Conservation (phyloP, 2,797 vertebrate species). For the Gila robusta region DNA sequence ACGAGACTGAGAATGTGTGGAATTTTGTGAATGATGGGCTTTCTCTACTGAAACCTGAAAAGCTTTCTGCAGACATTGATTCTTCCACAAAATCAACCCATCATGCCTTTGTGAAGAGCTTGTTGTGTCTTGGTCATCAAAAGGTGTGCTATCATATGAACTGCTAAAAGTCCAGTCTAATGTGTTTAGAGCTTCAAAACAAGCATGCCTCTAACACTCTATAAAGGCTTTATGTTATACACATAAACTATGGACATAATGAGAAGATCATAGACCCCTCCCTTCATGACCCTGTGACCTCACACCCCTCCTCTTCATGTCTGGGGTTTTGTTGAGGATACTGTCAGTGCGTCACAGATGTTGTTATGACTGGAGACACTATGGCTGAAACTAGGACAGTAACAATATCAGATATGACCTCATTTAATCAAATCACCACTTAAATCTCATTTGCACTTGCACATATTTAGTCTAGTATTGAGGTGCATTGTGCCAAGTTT, state of each 20-base stretch:
- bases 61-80: background rate
- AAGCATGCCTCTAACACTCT: background rate
- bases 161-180: background rate
- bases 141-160: background rate
- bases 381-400: slow-evolving; percentile 15
- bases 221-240: background rate
- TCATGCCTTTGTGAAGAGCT: background rate
- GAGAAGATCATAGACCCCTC: slow-evolving; percentile 2
- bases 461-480: background rate
- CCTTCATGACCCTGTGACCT: slow-evolving; percentile 34
- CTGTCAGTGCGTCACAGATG: slow-evolving; percentile 43
- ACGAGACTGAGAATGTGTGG: background rate
- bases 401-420: background rate
- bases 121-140: background rate
- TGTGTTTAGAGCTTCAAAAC: background rate
- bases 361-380: slow-evolving; percentile 48
- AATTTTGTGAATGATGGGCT: background rate
- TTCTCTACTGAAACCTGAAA: background rate
- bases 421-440: slow-evolving; percentile 3
- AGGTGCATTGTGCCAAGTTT: background rate
- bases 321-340: slow-evolving; percentile 9
- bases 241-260: background rate
- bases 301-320: slow-evolving; percentile 21
- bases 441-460: background rate
- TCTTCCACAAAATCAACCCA: background rate